Evolutionary conservation across 2,113 vertebrate species (phyloP), one percentile per base, ranked within the genome.

Genomic region (Cephalopholis sonnerati): DNA sequence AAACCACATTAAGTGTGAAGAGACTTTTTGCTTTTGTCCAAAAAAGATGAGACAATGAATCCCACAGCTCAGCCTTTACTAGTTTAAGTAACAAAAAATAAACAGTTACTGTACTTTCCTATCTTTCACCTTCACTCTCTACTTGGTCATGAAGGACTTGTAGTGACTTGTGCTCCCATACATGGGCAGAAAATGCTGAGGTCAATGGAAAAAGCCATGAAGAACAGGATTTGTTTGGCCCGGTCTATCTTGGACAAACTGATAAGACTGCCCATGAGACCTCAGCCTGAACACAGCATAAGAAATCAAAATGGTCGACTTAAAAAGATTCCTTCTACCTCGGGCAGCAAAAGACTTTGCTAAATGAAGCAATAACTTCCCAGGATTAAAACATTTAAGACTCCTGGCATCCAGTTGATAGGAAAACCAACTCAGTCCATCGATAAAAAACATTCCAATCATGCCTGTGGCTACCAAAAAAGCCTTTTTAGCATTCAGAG

Each of bases 361-460:
- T 29, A 51, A 71, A 57, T 46, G 39, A 53, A 59, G 57, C 36
- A 48, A 64, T 2, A 67, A 39, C n/a, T 55, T 81, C 29, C 25
- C 5, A 44, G 11, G 66, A 71, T 50, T 25, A 51, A 20, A 72
- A 29, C 20, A 66, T 13, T 3, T 1, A 17, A 16, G 25, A 44
- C 68, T 29, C 18, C 6, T n/a, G 36, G 68, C 6, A 48, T 64
- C 65, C 46, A 44, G 53, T 55, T 25, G 64, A 80, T 68, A 7
- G 71, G 29, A 85, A 62, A 65, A 29, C 24, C 12, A 24, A 18
- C n/a, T n/a, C 51, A 32, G 27, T 46, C 55, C 39, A 20, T 24
- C 24, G 63, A 83, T 74, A 70, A 67, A 32, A 82, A 61, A 84
- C 79, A 87, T 92, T 93, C 91, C 89, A 0, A 41, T 85, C 87